Evolutionary conservation across 2,888 invertebrate genomes (phyloP), one percentile per base, ranked within the genome.

Genomic region (Rambutsinella grinnellia): DNA sequence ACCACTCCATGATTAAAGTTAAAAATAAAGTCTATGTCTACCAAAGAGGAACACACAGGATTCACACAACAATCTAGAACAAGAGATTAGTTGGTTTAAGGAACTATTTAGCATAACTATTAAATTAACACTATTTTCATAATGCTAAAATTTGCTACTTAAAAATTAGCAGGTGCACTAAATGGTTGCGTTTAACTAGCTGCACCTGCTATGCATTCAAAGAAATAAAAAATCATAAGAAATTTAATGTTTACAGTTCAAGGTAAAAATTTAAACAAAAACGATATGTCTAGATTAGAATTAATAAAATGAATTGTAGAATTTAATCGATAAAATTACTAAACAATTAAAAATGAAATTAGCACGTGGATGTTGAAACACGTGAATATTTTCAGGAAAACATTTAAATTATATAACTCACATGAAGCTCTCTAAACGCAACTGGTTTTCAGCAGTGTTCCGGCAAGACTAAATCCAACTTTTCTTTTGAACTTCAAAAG

Each of bases 1-100:
- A 72, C 78, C 79, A 76, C 61, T 81, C 81, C 81, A 81, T 81
- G 60, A 61, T 79, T 60, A 60, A 28, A 66, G 53, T 44, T n/a
- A 10, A 66, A 44, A 36, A n/a, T 13, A 36, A 36, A 36, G 36
- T 36, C 36, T 36, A 36, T 13, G 5, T 8, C 36, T 36, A 36
- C 36, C 36, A 5, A 36, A 36, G 36, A 36, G 36, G 5, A n/a
- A n/a, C 36, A 36, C 6, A 8, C 13, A 36, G 36, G 36, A 5
- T 36, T 36, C 36, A 36, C 36, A 36, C 36, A 36, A 36, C 13
- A 36, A 36, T 36, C 36, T 36, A 13, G n/a, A n/a, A 36, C 36
- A 36, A 36, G 6, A 36, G 36, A 36, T 36, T 8, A 36, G 36
- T 8, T 36, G 36, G 36, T 36, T 36, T 36, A 8, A 36, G 36